Conservation (phyloP, 2,797 vertebrate species). For the Propithecus perrieri region DNA sequence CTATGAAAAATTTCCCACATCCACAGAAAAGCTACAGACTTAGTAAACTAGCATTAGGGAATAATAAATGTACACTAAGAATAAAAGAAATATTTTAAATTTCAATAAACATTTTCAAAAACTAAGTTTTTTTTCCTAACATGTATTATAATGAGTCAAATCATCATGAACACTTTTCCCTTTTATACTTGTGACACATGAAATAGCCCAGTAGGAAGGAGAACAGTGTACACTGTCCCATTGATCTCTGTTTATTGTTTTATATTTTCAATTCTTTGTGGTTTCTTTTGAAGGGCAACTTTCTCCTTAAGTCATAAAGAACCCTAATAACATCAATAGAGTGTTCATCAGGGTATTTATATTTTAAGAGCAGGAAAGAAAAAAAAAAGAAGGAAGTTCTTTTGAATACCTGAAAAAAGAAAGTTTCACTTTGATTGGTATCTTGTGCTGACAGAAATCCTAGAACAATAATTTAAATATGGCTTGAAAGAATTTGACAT, state of each 20-base stretch:
- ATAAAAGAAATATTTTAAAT: background rate
- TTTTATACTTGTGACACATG: constrained; percentile 54
- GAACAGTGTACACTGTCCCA: background rate
- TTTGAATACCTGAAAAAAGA: constrained; percentile 47
- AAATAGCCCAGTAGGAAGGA: constrained; percentile 46
- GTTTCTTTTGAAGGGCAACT: constrained; percentile 68
- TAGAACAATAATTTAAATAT: constrained; percentile 50
- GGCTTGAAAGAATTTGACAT: constrained; percentile 51
- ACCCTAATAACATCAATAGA: constrained; percentile 64
- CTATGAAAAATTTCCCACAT: background rate
- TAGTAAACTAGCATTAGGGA: background rate
- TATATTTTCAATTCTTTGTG: constrained; percentile 71
- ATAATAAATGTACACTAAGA: background rate
- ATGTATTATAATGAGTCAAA: background rate
- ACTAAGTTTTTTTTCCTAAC: background rate
- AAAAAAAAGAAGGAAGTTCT: background rate
- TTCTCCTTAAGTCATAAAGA: constrained; percentile 71
- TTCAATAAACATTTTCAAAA: constrained; percentile 18
- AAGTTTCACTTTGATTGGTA: constrained; percentile 49
- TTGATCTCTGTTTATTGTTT: constrained; percentile 58
- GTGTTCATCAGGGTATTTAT: constrained; percentile 55
- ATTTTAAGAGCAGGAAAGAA: constrained; percentile 33
- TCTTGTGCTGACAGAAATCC: constrained; percentile 58
- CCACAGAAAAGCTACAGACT: background rate
- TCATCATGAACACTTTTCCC: background rate